A percentile compares a stretch with the other conserved stretches of the same genome.
Conservation (phyloP, 2,113 vertebrate species). For the Lanius collurio region DNA sequence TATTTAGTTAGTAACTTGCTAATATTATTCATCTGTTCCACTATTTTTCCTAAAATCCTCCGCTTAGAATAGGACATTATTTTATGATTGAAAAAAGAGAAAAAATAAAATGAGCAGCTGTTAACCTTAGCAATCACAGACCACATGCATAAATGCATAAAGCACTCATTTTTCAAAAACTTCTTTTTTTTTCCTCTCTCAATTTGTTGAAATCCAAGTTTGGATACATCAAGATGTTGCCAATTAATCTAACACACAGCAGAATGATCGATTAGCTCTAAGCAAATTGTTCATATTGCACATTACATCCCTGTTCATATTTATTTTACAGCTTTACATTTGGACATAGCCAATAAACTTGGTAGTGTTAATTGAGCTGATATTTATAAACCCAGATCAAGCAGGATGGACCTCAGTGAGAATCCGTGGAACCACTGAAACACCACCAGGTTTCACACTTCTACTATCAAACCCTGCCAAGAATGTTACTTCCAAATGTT, state of each 20-base stretch:
- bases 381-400: conserved; percentile 33
- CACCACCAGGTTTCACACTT: background rate
- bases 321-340: background rate
- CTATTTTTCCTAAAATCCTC: background rate
- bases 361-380: background rate
- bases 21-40: conserved; percentile 8
- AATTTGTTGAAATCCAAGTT: background rate
- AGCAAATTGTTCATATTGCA: background rate
- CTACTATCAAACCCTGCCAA: background rate
- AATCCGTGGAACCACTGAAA: conserved; percentile 3
- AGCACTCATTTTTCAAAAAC: background rate
- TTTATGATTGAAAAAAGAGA: conserved; percentile 10
- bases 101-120: conserved; percentile 33
- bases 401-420: background rate
- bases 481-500: background rate
- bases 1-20: conserved; percentile 13
- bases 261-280: background rate
- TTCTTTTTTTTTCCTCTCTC: background rate
- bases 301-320: background rate
- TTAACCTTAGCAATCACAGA: conserved; percentile 12
- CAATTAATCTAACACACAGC: conserved; percentile 8
- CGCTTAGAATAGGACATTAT: background rate
- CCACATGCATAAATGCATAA: background rate
- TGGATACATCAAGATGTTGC: background rate
- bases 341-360: background rate